These are phyloP conservation scores for Oryzias woworae DNA, from an alignment of 2,113 vertebrate species.

Conservation along the genomic window DNA sequence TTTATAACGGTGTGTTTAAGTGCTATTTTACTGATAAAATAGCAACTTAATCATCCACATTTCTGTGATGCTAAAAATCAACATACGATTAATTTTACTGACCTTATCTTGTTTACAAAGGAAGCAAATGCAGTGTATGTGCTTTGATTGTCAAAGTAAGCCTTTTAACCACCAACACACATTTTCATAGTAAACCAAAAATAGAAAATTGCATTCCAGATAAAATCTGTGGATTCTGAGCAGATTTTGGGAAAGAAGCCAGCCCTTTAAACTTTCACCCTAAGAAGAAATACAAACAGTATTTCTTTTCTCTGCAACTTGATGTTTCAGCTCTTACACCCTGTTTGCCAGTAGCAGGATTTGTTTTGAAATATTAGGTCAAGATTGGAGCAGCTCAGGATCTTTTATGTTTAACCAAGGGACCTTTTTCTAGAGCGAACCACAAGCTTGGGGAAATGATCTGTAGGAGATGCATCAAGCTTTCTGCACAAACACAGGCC, in stretches of 20 bases:
- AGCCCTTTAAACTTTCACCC: constrained; percentile 39
- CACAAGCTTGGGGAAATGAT: constrained; percentile 49
- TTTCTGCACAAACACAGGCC: constrained; percentile 56
- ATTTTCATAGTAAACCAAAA: constrained; percentile 26
- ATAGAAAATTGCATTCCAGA: constrained; percentile 36
- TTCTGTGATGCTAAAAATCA: too few species aligned
- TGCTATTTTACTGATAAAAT: constrained; percentile 32
- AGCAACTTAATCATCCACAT: background rate
- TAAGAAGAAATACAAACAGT: constrained; percentile 34
- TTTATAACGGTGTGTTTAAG: constrained; percentile 7
- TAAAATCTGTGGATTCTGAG: constrained; percentile 28
- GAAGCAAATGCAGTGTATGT: constrained; percentile 17
- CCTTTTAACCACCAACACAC: background rate
- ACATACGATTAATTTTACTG: too few species aligned
- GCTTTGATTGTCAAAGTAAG: background rate
- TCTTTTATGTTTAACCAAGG: constrained; percentile 45
- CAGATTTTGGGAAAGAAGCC: constrained; percentile 35
- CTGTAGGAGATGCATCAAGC: constrained; percentile 24
- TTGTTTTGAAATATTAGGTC: constrained; percentile 54
- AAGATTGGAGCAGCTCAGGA: constrained; percentile 41
- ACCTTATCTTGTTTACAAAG: too few species aligned
- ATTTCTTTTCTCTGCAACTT: constrained; percentile 45
- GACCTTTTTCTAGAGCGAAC: constrained; percentile 31
- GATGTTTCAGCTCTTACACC: constrained; percentile 47
- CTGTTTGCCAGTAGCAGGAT: constrained; percentile 30